Conservation (phyloP, 2,888 invertebrate genomes). For the Nemotelus nigrinus region DNA sequence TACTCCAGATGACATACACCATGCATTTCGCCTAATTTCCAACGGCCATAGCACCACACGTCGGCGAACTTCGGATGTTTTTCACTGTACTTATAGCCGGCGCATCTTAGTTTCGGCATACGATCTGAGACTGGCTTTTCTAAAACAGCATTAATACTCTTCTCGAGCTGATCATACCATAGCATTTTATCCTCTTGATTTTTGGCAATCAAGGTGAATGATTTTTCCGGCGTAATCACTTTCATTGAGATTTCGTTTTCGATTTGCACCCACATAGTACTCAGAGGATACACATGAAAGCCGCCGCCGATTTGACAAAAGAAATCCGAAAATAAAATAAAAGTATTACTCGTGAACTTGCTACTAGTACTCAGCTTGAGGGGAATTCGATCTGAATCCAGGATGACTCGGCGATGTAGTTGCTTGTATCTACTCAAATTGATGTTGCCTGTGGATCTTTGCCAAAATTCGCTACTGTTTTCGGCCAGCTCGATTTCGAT, state of each 20-base stretch:
- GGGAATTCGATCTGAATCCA: constrained; percentile 79
- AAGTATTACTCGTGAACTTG: constrained; percentile 81
- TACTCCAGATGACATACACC: constrained; percentile 85
- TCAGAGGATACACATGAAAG: constrained; percentile 74
- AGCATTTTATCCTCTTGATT: constrained; percentile 76
- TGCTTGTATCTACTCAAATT: constrained; percentile 66
- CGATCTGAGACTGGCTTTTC: constrained; percentile 72
- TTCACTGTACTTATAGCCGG: constrained; percentile 75
- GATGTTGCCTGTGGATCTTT: constrained; percentile 61
- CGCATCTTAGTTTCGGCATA: constrained; percentile 74
- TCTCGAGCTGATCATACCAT: constrained; percentile 82
- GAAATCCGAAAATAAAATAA: constrained; percentile 83
- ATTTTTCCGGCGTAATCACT: constrained; percentile 82
- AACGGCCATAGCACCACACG: constrained; percentile 82
- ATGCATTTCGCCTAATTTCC: constrained; percentile 84
- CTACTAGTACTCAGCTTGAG: constrained; percentile 76
- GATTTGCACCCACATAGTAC: constrained; percentile 83
- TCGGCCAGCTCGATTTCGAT: constrained; percentile 61
- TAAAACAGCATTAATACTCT: constrained; percentile 75
- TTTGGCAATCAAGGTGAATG: constrained; percentile 72
- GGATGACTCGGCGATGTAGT: constrained; percentile 76
- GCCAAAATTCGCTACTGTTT: constrained; percentile 62
- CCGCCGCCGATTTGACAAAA: constrained; percentile 80
- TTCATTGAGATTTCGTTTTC: constrained; percentile 75
- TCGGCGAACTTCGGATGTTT: constrained; percentile 79